Base-by-base conservation (phyloP, 2,888 invertebrate genomes). In the Portevinia maculata region DNA sequence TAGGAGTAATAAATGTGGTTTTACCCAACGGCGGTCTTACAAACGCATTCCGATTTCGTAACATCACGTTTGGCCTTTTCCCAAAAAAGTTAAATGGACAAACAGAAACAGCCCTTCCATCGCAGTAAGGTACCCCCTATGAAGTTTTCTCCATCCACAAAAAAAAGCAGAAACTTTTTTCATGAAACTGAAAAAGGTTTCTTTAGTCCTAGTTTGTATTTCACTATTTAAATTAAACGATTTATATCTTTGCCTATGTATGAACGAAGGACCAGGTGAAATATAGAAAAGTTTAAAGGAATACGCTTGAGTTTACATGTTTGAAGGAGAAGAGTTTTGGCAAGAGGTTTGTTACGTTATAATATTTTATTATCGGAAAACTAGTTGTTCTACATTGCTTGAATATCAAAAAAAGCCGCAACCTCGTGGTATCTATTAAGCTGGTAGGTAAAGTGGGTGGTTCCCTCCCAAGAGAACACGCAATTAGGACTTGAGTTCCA, bases 1-100 rank as follows among this genome's bases (percentile, higher is more conserved):
- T 87, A 87, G 87, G 88, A 88, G 89, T 88, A 88, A 88, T 89
- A 87, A 89, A 88, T 88, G 88, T 86, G 88, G 88, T 89, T 88
- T 89, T 86, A 86, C 87, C 74, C 69, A 8, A 55, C 67, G 52
- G 79, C 79, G 46, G 71, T 78, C 71, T 62, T 55, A 28, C 21
- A 28, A 57, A 67, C 83, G 78, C 65, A 83, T 83, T 83, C 67
- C 71, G 41, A 71, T 78, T 83, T 59, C 37, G 50, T 60, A 71
- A 62, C 65, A 50, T 76, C 71, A 83, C 71, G 78, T 76, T 83
- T 78, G 78, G 83, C 83, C 78, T 71, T 78, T 73, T 65, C 37
- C 67, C 78, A 60, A 70, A 70, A 70, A 75, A 44, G 19, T 44
- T 44, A 44, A 44, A 44, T 44, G 44, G 44, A 44, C 44, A 21